phyloP scores from a whole-genome alignment of 2,113 vertebrate genomes.

The Heterotilapia buettikoferi region DNA sequence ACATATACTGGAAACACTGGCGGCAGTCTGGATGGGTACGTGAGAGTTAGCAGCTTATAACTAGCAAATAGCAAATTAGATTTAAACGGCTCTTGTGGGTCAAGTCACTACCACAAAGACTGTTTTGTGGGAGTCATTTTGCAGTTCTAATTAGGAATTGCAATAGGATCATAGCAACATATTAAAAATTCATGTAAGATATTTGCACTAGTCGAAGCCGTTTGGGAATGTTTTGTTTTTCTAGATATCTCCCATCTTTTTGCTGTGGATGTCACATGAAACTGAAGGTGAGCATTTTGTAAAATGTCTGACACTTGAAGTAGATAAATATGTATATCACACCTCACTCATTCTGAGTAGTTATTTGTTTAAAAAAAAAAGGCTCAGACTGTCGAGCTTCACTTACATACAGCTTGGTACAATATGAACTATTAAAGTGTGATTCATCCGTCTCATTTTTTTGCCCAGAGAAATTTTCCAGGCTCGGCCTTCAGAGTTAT shows the following conservation, averaged over 20 bases:
- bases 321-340: slow-evolving; percentile 47
- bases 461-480: slow-evolving; percentile 24
- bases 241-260: slow-evolving; percentile 51
- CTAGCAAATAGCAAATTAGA: slow-evolving; percentile 68
- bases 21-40: slow-evolving; percentile 2
- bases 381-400: background rate
- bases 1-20: background rate
- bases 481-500: slow-evolving; percentile 36
- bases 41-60: slow-evolving; percentile 47
- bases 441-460: slow-evolving; percentile 30
- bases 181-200: slow-evolving; percentile 74
- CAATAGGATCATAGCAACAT: slow-evolving; percentile 67
- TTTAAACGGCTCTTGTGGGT: slow-evolving; percentile 69
- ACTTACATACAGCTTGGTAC: slow-evolving; percentile 25
- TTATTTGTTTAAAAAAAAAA: slow-evolving; percentile 27
- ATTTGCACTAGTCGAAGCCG: slow-evolving; percentile 71
- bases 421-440: slow-evolving; percentile 34
- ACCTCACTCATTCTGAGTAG: slow-evolving; percentile 31
- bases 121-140: slow-evolving; percentile 63
- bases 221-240: slow-evolving; percentile 66
- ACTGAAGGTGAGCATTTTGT: slow-evolving; percentile 61
- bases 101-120: slow-evolving; percentile 52
- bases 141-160: slow-evolving; percentile 69
- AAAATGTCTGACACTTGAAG: slow-evolving; percentile 50
- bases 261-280: slow-evolving; percentile 57